Evolutionary conservation across 1,140 invertebrate genomes (phyloP), one percentile per base, ranked within the genome.

Genomic region (Drosophila sulfurigaster): DNA sequence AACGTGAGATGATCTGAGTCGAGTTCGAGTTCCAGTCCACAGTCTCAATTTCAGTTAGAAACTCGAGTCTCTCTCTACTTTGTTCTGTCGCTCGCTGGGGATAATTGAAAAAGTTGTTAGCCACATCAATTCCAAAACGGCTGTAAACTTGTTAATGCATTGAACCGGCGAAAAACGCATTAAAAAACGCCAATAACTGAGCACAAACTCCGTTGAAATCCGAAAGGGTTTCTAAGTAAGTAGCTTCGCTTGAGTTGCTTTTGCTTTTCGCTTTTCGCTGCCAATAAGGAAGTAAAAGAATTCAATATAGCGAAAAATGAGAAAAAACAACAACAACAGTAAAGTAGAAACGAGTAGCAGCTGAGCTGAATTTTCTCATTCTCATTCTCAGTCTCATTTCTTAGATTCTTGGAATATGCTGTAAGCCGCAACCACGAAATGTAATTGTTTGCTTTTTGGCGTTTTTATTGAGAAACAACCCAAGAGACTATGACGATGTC

Each of bases 101-200:
- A 43, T 79, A 89, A 89, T 89, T 89, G 81, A 89, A 89, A 89
- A 89, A 89, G 78, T 89, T 89, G 85, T 85, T 89, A 79, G 81
- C 78, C 75, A 81, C 85, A 89, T 85, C 65, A 81, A 89, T 89
- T 78, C 78, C 81, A 89, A 89, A 88, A 77, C 77, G 83, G 64
- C 67, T 78, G 70, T 87, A 88, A 88, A 87, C 83, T 87, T 88
- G 83, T 87, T 87, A 79, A 87, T 86, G 71, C 71, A 68, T 62
- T 45, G 56, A 59, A 52, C 38, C 66, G 64, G 46, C 45, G 41
- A 58, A 49, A 87, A 73, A 68, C 72, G 60, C 75, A 85, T 85
- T 78, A 78, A 80, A 80, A 63, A 68, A 77, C 58, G 57, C 64
- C 68, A 87, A 87, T 82, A 87, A 69, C 67, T 72, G 52, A 54